Evolutionary conservation across 2,888 invertebrate species (phyloP).

Genomic region (Hirtodrosophila confusa): DNA sequence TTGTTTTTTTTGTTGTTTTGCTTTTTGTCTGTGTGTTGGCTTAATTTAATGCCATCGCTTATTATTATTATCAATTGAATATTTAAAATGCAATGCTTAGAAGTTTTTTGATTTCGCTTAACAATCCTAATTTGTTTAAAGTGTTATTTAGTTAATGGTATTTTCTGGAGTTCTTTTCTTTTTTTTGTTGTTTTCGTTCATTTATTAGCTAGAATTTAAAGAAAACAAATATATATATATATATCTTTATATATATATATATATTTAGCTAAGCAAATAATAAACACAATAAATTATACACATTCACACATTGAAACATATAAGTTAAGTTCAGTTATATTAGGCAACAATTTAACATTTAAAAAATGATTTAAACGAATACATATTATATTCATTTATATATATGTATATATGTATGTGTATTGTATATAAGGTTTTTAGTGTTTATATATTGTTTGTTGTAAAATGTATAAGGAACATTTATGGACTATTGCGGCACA

Average conservation of each 20-base stretch:
- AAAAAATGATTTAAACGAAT: constrained; percentile 24
- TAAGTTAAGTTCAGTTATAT: constrained; percentile 43
- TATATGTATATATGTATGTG: constrained; percentile 1
- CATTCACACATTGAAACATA: constrained; percentile 19
- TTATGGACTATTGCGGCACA: constrained; percentile 71
- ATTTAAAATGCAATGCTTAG: constrained; percentile 54
- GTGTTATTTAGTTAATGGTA: constrained; percentile 6
- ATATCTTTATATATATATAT: no score
- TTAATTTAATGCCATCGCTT: no score
- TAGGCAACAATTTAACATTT: constrained; percentile 52
- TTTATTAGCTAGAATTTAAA: constrained; percentile 41
- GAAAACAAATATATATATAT: constrained; percentile 5
- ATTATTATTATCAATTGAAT: constrained; percentile 22
- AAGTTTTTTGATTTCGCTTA: constrained; percentile 16
- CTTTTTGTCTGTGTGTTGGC: no score
- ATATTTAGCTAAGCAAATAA: constrained; percentile 28
- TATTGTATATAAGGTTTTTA: constrained; percentile 1
- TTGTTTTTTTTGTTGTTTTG: neutral
- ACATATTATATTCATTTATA: constrained; percentile 9
- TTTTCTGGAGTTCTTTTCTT: constrained; percentile 1
- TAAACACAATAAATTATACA: constrained; percentile 44
- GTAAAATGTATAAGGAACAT: constrained; percentile 70
- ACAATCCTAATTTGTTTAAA: constrained; percentile 26
- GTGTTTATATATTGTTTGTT: constrained; percentile 6
- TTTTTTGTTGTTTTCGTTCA: constrained; percentile 8